A percentile compares a stretch with the other conserved stretches of the same genome.
These are phyloP conservation scores for Eurypyga helias DNA, from an alignment of 2,113 vertebrate species.

Conservation along the genomic window DNA sequence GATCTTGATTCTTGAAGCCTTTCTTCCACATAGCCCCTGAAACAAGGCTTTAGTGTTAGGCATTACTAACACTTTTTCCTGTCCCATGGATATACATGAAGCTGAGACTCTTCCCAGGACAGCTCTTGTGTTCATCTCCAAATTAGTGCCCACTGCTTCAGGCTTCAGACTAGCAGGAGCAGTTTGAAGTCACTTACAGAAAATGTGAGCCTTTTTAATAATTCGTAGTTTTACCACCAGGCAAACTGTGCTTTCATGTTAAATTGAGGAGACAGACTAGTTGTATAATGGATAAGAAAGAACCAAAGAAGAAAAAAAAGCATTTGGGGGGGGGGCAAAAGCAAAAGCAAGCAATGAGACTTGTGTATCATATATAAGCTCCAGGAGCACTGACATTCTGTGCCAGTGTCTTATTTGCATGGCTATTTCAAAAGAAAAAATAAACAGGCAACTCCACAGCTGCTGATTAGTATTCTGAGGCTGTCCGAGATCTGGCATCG, in stretches of 20 bases:
- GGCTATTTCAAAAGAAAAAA: constrained; percentile 3
- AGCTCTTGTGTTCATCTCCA: not conserved
- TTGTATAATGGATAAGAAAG: not conserved
- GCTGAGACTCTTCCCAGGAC: not conserved
- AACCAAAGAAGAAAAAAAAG: not conserved
- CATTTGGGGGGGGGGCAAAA: too few species aligned
- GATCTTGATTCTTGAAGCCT: not conserved
- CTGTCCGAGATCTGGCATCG: not conserved
- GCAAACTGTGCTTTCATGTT: not conserved
- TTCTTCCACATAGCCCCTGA: not conserved
- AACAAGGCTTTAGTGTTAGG: not conserved
- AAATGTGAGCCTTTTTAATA: not conserved
- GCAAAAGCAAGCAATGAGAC: not conserved
- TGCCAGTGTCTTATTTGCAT: constrained; percentile 11
- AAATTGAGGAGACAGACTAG: not conserved
- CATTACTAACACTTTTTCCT: not conserved
- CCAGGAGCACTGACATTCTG: not conserved
- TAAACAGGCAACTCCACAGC: constrained; percentile 28
- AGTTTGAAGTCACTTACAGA: not conserved
- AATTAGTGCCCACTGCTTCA: not conserved
- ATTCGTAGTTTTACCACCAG: not conserved
- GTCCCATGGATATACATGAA: not conserved
- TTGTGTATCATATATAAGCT: not conserved
- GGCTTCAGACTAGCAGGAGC: not conserved
- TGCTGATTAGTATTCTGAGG: not conserved